Evolutionary conservation across 2,113 vertebrate species (phyloP), one percentile per base, ranked within the genome.

Genomic region (Thomomys bottae): DNA sequence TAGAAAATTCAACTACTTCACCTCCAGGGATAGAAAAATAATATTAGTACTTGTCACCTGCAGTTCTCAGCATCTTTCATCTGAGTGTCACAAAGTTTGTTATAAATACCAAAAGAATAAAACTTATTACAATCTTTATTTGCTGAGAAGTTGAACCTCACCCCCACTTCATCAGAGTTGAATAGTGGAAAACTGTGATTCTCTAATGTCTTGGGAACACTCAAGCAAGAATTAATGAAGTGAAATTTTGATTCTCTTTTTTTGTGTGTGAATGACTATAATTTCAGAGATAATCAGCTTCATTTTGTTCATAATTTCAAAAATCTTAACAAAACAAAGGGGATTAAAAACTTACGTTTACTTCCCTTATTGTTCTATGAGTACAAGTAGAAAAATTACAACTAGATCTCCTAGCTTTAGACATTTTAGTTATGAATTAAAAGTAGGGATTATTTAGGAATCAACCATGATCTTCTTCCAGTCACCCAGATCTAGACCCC

Each of bases 1-100:
- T 94, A 92, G 54, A 86, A 84, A 96, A 82, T 11, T 81, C 70
- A 68, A 81, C 49, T 57, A 86, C 18, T 71, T 87, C 6, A 89
- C 24, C 72, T 68, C 45, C 11, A 38, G 24, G 63, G 45, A 87
- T 72, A 68, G n/a, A 42, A 54, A 81, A 45, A 73, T 66, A 66
- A 40, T 64, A 57, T 57, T 54, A 90, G 24, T 63, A 83, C 66
- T 66, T 72, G 59, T 85, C 73, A 73, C 49, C 67, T n/a, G 57
- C 2, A 38, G 63, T 40, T 82, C 18, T 82, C 32, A 40, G 12
- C 30, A 40, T 45, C 59, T 87, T 87, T 78, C 59, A 40, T 40
- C 14, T 30, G 15, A 77, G 2, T 10, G 30, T 89, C 64, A 73
- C 45, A 83, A 83, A 81, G 42, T 79, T 76, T 45, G 6, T 86